These are phyloP conservation scores for Cynopterus brachyotis DNA, from an alignment of 2,113 vertebrate genomes.

Conservation along the genomic window DNA sequence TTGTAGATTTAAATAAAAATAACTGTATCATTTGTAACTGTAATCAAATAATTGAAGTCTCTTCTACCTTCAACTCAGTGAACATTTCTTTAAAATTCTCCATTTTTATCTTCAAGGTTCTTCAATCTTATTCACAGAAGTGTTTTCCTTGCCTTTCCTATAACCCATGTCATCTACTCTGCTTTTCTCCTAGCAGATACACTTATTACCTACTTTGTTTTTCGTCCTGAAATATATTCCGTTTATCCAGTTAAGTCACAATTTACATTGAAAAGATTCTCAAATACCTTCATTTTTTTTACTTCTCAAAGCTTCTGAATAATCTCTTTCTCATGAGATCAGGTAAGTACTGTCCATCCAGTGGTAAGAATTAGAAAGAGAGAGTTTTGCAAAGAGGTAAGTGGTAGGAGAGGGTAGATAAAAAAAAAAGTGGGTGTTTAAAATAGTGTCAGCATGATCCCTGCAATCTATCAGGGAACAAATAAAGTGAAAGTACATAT, in stretches of 20 bases:
- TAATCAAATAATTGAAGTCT: neutral
- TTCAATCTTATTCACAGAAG: neutral
- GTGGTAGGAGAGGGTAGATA: neutral
- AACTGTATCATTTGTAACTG: neutral
- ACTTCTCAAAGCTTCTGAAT: neutral
- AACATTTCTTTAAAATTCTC: neutral
- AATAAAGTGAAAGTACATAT: neutral
- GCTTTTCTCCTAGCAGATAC: neutral
- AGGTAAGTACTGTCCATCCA: neutral
- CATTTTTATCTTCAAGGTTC: neutral
- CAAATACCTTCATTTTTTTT: neutral
- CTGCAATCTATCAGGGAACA: neutral
- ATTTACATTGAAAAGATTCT: neutral
- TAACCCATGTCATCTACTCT: neutral
- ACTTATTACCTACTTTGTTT: neutral
- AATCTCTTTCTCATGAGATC: neutral
- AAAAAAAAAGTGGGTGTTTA: neutral
- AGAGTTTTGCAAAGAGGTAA: neutral
- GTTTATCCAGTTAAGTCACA: neutral
- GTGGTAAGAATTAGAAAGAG: neutral
- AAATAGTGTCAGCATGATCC: neutral
- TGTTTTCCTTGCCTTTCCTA: neutral
- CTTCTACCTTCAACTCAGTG: neutral
- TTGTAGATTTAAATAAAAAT: neutral
- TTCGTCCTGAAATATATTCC: neutral